Conservation (phyloP, 2,888 invertebrate species). For the Caenorhabditis becei region DNA sequence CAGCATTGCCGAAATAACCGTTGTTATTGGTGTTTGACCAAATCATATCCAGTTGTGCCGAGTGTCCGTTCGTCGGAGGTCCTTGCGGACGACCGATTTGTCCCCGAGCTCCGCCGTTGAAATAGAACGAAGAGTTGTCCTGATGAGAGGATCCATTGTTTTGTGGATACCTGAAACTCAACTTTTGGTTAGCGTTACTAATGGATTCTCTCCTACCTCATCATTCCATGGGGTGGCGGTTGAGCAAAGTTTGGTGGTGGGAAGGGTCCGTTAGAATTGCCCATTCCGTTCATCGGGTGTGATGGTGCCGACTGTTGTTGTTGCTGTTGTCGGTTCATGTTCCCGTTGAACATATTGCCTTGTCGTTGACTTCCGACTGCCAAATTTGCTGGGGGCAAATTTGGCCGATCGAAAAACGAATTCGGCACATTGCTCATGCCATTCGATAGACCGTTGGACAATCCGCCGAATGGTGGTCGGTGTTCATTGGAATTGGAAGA, state of each 20-base stretch:
- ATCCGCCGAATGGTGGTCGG: slow-evolving; percentile 37
- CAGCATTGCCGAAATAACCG: slow-evolving; percentile 46
- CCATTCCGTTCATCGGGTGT: slow-evolving; percentile 36
- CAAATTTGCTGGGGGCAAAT: slow-evolving; percentile 57
- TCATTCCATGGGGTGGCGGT: slow-evolving; percentile 41
- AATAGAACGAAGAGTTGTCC: slow-evolving; percentile 26
- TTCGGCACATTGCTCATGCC: slow-evolving; percentile 32
- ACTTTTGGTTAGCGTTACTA: too few relatives aligned
- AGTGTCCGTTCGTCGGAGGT: slow-evolving; percentile 2
- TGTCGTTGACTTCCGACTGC: slow-evolving; percentile 64
- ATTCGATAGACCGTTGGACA: slow-evolving; percentile 30
- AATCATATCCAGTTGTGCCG: slow-evolving; percentile 30
- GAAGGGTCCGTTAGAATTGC: slow-evolving; percentile 24
- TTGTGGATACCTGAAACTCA: slow-evolving; percentile 21
- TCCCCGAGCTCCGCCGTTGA: slow-evolving; percentile 10
- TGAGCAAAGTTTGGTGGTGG: slow-evolving; percentile 37
- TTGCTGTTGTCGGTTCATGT: slow-evolving; percentile 38
- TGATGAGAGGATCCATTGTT: slow-evolving; percentile 34
- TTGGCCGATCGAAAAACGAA: slow-evolving; percentile 47
- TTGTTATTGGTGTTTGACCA: slow-evolving; percentile 41
- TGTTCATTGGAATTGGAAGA: slow-evolving; percentile 35
- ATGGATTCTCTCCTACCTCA: slow-evolving; percentile 12
- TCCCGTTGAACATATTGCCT: slow-evolving; percentile 45
- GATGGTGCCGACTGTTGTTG: slow-evolving; percentile 21
- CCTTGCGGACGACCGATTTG: slow-evolving; percentile 30